phyloP scores from a whole-genome alignment of 2,888 invertebrate species.

The Dryococelus australis region DNA sequence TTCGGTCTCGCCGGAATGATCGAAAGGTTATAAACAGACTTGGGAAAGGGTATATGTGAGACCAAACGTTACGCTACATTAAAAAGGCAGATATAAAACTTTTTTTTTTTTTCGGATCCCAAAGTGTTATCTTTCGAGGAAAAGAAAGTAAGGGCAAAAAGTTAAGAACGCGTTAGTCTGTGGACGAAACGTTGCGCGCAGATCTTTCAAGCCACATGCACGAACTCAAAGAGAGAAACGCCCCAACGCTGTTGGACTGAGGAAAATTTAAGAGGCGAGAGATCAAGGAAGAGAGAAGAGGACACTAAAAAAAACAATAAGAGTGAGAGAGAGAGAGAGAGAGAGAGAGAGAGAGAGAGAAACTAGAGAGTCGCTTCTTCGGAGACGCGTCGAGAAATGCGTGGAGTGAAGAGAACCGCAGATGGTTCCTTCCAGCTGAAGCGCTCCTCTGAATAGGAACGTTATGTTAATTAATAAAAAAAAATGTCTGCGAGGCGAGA shows the following conservation, averaged over 20 bases:
- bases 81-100: no score
- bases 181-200: background rate
- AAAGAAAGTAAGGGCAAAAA: background rate
- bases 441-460: background rate
- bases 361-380: background rate
- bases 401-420: background rate
- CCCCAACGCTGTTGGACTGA: background rate
- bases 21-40: no score
- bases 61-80: background rate
- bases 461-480: conserved; percentile 7
- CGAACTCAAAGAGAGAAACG: background rate
- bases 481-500: background rate
- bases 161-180: background rate
- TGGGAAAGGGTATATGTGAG: background rate
- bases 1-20: no score
- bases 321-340: no score
- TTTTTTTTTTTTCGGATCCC: background rate
- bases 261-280: background rate
- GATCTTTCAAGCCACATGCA: background rate
- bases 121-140: background rate
- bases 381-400: background rate
- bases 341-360: no score
- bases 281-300: background rate
- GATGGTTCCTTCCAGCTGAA: background rate
- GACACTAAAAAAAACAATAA: background rate